Percentiles rank a stretch among this genome's conserved stretches.
Conservation (phyloP, 1,140 invertebrate genomes). For the Teleogryllus occipitalis region DNA sequence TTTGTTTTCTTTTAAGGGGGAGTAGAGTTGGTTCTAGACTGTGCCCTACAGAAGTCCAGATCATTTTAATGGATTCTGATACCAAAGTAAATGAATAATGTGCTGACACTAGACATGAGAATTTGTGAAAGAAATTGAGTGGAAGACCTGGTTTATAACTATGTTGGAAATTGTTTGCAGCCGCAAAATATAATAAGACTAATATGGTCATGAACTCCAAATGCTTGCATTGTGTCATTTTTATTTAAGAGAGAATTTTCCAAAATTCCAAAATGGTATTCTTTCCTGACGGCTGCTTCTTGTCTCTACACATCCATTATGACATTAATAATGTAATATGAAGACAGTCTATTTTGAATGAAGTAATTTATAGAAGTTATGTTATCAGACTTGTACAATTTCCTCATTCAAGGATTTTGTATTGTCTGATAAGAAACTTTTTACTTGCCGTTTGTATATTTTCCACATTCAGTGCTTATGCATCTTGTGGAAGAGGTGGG, state of each 20-base stretch:
- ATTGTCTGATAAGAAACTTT: background rate
- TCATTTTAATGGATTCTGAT: background rate
- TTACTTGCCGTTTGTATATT: background rate
- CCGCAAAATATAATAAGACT: too few relatives aligned
- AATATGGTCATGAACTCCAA: too few relatives aligned
- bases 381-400: background rate
- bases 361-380: background rate
- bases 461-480: background rate
- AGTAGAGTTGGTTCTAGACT: background rate
- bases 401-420: background rate
- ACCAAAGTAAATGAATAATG: background rate
- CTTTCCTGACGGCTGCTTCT: background rate
- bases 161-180: background rate
- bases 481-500: background rate
- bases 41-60: background rate
- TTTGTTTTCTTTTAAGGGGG: background rate
- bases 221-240: too few relatives aligned
- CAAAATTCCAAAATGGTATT: background rate
- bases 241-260: too few relatives aligned
- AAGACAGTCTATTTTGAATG: background rate
- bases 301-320: background rate
- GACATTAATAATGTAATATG: background rate
- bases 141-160: background rate
- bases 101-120: background rate
- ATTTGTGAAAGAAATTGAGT: background rate